phyloP scores from a whole-genome alignment of 2,888 invertebrate species.

The Lasioglossum marginatum region DNA sequence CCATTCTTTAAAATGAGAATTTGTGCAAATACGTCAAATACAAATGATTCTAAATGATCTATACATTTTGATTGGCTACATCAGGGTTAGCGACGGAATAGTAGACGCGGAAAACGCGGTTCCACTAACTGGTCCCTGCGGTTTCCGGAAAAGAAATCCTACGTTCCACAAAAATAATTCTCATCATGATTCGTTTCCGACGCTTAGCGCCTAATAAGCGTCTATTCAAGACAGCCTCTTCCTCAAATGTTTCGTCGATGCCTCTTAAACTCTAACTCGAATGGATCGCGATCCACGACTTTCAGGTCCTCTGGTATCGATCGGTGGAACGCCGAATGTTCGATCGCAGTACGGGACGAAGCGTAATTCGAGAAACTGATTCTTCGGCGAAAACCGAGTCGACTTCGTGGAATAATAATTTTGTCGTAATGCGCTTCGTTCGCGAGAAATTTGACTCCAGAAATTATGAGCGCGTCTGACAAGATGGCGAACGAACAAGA shows the following conservation, averaged over 20 bases:
- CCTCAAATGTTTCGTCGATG: slow-evolving; percentile 4
- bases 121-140: slow-evolving; percentile 18
- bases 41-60: too few relatives aligned
- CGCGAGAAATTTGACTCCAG: not conserved
- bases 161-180: not conserved
- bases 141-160: slow-evolving; percentile 1
- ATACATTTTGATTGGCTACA: too few relatives aligned
- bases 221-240: not conserved
- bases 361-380: not conserved
- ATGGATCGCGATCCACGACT: slow-evolving; percentile 12
- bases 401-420: not conserved
- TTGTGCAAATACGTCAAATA: too few relatives aligned
- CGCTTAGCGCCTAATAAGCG: not conserved
- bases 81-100: slow-evolving; percentile 9
- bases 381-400: not conserved
- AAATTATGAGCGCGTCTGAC: not conserved
- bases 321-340: not conserved
- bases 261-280: slow-evolving; percentile 10
- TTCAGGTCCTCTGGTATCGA: not conserved
- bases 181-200: not conserved
- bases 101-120: slow-evolving; percentile 15
- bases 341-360: not conserved
- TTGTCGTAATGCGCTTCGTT: not conserved
- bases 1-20: too few relatives aligned
- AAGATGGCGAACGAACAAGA: not conserved